Percentiles rank a stretch among this genome's conserved stretches.
phyloP scores from a whole-genome alignment of 2,797 vertebrate genomes.

The Orientallactaga sibirica region DNA sequence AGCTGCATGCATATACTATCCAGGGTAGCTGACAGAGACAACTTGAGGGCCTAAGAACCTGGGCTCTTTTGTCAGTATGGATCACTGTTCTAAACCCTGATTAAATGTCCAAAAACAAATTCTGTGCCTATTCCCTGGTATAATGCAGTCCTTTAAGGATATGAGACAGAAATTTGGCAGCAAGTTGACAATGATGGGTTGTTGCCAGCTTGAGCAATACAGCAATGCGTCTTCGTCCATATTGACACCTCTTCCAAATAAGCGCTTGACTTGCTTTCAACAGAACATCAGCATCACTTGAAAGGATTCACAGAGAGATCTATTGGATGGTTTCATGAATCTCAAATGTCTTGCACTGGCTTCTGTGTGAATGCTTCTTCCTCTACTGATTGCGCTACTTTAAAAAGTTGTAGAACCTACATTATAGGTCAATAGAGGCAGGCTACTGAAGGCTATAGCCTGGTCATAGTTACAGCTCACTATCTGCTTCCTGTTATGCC shows the following conservation, averaged over 20 bases:
- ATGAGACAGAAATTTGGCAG: neutral
- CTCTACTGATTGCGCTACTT: neutral
- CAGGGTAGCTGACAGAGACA: neutral
- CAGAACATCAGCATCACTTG: neutral
- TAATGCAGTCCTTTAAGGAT: neutral
- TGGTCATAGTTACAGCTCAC: neutral
- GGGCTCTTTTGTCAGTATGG: neutral
- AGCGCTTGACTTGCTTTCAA: neutral
- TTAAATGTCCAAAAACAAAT: neutral
- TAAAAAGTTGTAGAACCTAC: neutral
- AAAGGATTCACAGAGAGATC: neutral
- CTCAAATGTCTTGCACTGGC: neutral
- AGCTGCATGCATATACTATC: neutral
- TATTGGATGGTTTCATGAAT: neutral
- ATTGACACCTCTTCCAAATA: neutral
- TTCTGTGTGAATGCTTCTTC: neutral
- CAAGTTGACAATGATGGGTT: neutral
- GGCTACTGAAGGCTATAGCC: neutral
- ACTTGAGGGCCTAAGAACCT: neutral
- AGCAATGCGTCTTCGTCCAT: neutral
- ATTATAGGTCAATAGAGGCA: neutral
- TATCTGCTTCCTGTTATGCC: neutral
- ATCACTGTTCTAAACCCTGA: neutral
- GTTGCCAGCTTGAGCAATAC: neutral
- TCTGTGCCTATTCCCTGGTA: neutral